A percentile compares a stretch with the other conserved stretches of the same genome.
Evolutionary conservation across 2,888 invertebrate genomes (phyloP).

Genomic region (Aplocera efformata): DNA sequence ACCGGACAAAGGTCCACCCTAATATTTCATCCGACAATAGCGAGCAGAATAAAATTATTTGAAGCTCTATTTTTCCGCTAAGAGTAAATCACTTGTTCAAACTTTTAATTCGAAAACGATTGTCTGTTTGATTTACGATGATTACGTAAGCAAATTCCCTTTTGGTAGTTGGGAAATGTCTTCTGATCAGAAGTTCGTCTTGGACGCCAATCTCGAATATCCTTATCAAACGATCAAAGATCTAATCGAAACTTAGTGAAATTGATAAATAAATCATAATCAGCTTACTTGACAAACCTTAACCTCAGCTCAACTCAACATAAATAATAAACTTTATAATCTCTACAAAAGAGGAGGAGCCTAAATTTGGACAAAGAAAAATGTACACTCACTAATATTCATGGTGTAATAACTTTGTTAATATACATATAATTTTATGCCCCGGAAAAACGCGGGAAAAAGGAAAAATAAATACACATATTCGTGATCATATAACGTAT

Average conservation of each 20-base stretch:
- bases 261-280: background rate
- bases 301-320: too few relatives aligned
- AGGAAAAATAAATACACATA: too few relatives aligned
- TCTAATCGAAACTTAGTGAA: background rate
- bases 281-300: background rate
- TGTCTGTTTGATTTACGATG: conserved; percentile 27
- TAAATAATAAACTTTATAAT: background rate
- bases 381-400: too few relatives aligned
- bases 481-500: too few relatives aligned
- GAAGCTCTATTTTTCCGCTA: conserved; percentile 24
- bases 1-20: conserved; percentile 25
- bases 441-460: too few relatives aligned
- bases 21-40: conserved; percentile 28
- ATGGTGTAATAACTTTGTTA: too few relatives aligned
- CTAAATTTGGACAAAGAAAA: too few relatives aligned
- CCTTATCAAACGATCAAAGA: background rate
- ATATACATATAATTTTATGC: too few relatives aligned
- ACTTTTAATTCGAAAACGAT: conserved; percentile 29
- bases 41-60: conserved; percentile 26
- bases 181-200: background rate
- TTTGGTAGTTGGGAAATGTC: background rate
- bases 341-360: too few relatives aligned
- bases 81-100: conserved; percentile 31
- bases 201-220: background rate
- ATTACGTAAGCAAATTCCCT: conserved; percentile 19